Percentiles rank a stretch among this genome's conserved stretches.
phyloP scores from a whole-genome alignment of 2,888 invertebrate species.

The Ophion costatus region DNA sequence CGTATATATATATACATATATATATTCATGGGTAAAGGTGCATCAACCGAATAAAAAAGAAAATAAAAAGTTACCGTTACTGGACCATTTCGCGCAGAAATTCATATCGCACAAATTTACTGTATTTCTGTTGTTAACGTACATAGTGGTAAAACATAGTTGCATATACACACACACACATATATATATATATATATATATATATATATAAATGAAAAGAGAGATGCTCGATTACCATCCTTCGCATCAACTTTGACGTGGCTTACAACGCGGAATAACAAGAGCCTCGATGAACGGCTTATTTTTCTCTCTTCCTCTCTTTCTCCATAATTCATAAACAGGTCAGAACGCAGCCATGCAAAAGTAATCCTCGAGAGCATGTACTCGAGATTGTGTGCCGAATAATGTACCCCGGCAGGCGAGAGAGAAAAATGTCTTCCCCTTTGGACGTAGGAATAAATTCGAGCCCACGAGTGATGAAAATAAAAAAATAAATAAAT shows the following conservation, averaged over 20 bases:
- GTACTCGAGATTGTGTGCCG: no score
- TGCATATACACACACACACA: background rate
- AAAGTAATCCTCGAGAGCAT: no score
- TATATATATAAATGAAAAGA: background rate
- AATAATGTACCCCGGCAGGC: no score
- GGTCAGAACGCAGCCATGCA: constrained; percentile 4
- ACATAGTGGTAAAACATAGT: background rate
- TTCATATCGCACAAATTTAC: constrained; percentile 24
- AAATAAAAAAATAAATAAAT: no score
- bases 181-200: no score
- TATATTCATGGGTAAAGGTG: constrained; percentile 26
- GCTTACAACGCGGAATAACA: constrained; percentile 33
- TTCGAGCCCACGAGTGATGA: no score
- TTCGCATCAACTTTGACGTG: constrained; percentile 17
- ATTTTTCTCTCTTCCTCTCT: background rate
- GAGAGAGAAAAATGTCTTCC: no score
- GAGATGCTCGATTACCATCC: constrained; percentile 38
- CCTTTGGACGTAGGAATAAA: no score
- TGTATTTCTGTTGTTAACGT: constrained; percentile 10
- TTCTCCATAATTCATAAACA: constrained; percentile 23
- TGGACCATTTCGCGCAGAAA: constrained; percentile 43
- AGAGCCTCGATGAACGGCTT: constrained; percentile 40
- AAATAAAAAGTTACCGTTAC: constrained; percentile 41
- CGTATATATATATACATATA: no score
- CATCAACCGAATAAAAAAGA: constrained; percentile 39